Base-by-base conservation (phyloP, 2,888 invertebrate genomes). In the Archaeoteleia sp. region DNA sequence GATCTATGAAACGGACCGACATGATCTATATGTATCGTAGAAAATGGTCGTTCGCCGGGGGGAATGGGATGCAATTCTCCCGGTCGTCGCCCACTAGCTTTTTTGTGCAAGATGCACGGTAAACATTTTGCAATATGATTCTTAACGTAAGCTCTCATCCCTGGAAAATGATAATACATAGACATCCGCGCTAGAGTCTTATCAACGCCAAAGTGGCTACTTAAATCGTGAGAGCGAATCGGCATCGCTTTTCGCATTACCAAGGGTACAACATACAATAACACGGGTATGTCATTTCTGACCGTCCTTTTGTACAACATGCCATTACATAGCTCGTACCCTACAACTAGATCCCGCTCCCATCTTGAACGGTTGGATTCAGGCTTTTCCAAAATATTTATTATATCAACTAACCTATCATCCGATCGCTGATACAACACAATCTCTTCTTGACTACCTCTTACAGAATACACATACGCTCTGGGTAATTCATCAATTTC, bases 11-110 rank as follows among this genome's bases (percentile, higher is more conserved):
- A 63, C 5, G 76, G 75, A 5, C 73, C 74, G 0, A 71, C 13
- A 32, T 76, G 74, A 20, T 75, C 74, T 1, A 72, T 5, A 39
- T 77, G 69, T 0, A 77, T 53, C 1, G 65, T 51, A 0, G 46
- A 70, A 34, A 76, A 77, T 1, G 76, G 75, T 35, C 73, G 30
- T 3, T n/a, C 27, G 4, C 71, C 75, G 1, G 70, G 67, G 0
- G 72, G 71, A 27, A 76, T 74, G 8, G 75, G 74, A 20, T 77
- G 72, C 1, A 78, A 34, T 1, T 57, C 46, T 5, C 74, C 73
- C 2, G 45, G 55, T 45, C 62, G 67, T 8, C 48, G 57, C 1
- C 75, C 75, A 6, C 49, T 42, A 17, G 53, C 53, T 4, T 25
- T 32, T 45, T 76, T 75, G 5, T 37, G 63, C 12, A 73, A 10